Base-by-base conservation (phyloP, 2,113 vertebrate species). In the Myrmecobius fasciatus region DNA sequence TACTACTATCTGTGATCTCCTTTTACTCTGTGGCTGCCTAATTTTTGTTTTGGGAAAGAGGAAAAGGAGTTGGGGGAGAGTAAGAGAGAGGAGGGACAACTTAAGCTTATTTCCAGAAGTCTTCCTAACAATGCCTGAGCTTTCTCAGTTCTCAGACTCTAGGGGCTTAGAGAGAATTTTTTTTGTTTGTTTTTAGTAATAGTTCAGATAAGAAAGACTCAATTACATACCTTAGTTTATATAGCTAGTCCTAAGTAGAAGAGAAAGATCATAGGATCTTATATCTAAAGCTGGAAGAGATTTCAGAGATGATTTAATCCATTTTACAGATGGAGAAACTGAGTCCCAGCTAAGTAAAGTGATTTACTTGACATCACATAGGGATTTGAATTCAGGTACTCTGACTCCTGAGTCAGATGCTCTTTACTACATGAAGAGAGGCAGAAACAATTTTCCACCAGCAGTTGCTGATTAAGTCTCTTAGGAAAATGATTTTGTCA, bases 391-490 rank as follows among this genome's bases (percentile, higher is more conserved):
- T 20, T 83, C 20, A 22, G n/a, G 17, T 83, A 5, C n/a, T 83
- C n/a, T 43, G 17, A 43, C 36, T 83, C 2, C 67, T 83, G n/a
- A 24, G 36, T 9, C n/a, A 83, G 6, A 51, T 43, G 22, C n/a
- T 83, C 20, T 75, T 4, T 43, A 43, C 67, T 83, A 83, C n/a
- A 83, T 43, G 6, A 20, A 95, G 90, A 25, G 90, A 93, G 94
- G 54, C 89, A 94, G 92, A 95, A 91, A 92, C 93, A 96, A 95
- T 95, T 97, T 97, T 95, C 93, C 96, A 93, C 96, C 97, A 95
- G 96, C 92, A 96, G 94, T 92, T 95, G 95, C 91, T 96, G 94
- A 49, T 93, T 96, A 96, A 97, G 93, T 95, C 96, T 96, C 96
- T 96, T 91, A 92, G 93, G 91, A 92, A 97, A 94, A 93, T 83